These are phyloP conservation scores for Ianthella basta DNA, from an alignment of 37 sponge, comb jelly and placozoan species.

Conservation along the genomic window DNA sequence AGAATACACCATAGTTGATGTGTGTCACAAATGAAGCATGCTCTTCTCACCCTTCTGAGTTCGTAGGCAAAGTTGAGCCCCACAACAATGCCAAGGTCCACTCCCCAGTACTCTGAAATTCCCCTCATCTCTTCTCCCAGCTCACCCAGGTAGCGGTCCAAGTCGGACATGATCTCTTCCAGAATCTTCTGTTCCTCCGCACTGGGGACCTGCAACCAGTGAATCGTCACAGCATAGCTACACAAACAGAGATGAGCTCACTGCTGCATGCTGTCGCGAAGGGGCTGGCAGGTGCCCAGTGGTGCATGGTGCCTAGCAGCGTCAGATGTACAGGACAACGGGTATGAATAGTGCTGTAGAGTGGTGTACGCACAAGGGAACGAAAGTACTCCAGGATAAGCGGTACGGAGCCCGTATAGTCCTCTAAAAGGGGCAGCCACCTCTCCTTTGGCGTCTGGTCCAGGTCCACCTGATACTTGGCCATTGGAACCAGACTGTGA, in stretches of 20 bases:
- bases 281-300: too few species aligned
- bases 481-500: conserved; percentile 21
- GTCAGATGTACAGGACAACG: neutral
- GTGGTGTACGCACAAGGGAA: neutral
- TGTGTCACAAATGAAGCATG: neutral
- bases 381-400: conserved; percentile 54
- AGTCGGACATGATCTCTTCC: conserved; percentile 43
- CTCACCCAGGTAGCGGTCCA: conserved; percentile 65
- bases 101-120: conserved; percentile 56
- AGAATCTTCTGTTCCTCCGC: conserved; percentile 33
- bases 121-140: conserved; percentile 66
- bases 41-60: conserved; percentile 46
- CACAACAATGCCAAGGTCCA: conserved; percentile 65
- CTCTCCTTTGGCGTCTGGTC: conserved; percentile 53
- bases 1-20: too few species aligned
- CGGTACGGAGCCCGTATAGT: conserved; percentile 64
- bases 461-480: conserved; percentile 51
- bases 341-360: too few species aligned
- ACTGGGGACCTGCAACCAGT: conserved; percentile 8
- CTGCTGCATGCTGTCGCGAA: too few species aligned
- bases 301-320: neutral
- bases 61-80: conserved; percentile 71
- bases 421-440: conserved; percentile 48
- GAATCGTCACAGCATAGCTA: neutral
- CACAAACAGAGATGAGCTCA: too few species aligned